A percentile compares a stretch with the other conserved stretches of the same genome.
These are phyloP conservation scores for Hyles vespertilio DNA, from an alignment of 1,140 invertebrate species.

Conservation along the genomic window DNA sequence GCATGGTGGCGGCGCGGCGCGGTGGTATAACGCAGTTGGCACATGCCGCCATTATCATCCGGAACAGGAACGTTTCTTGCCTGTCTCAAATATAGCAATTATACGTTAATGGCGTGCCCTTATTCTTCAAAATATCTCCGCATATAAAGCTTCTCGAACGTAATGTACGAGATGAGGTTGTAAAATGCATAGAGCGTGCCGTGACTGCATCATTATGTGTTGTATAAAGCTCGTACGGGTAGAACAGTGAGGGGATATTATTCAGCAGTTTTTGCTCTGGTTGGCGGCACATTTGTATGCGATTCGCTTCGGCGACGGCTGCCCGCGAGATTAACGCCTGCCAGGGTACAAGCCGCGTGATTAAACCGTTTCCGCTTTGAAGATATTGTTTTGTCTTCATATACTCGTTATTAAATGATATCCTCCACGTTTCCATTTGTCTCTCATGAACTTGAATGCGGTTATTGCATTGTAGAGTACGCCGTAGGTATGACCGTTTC, in stretches of 20 bases:
- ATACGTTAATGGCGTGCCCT: background rate
- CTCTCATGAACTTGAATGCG: no score
- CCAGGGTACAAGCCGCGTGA: constrained; percentile 43
- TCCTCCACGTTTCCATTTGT: no score
- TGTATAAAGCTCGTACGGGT: constrained; percentile 42
- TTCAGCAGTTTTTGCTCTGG: constrained; percentile 59
- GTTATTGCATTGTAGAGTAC: background rate
- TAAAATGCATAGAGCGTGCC: constrained; percentile 39
- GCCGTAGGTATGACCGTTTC: background rate
- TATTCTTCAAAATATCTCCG: constrained; percentile 1
- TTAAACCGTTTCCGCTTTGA: constrained; percentile 55
- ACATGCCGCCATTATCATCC: constrained; percentile 38
- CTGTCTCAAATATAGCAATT: constrained; percentile 15
- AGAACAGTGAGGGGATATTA: constrained; percentile 51
- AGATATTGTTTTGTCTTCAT: constrained; percentile 38
- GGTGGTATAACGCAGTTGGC: constrained; percentile 50
- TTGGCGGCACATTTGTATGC: constrained; percentile 61
- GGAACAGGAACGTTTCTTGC: constrained; percentile 21
- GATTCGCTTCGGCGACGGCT: constrained; percentile 52
- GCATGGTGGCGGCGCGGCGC: constrained; percentile 28
- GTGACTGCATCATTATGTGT: constrained; percentile 51
- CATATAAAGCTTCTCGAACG: constrained; percentile 18
- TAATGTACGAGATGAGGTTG: constrained; percentile 20
- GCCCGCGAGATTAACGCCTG: constrained; percentile 56
- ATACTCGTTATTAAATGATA: constrained; percentile 1